Base-by-base conservation (phyloP, 2,797 vertebrate genomes). In the Rachycentron canadum region DNA sequence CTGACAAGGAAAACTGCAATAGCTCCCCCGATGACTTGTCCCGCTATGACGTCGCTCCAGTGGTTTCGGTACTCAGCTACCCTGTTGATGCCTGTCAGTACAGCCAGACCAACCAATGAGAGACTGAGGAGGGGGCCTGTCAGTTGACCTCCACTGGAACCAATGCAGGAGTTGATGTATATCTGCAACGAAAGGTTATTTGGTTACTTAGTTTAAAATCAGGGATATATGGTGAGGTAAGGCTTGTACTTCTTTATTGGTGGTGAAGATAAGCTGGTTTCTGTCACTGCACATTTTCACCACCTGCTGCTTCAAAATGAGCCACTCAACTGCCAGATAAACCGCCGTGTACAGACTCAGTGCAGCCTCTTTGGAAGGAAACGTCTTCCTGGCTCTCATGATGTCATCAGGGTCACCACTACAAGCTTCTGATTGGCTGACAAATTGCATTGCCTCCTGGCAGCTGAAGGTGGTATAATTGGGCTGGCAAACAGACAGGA, bases 11-110 rank as follows among this genome's bases (percentile, higher is more conserved):
- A 98, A 13, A 96, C 93, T 71, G 97, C 96, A 85, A 97, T 95
- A 72, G 97, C 95, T 85, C 95, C 95, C 59, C 97, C 97, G 0
- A 96, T 95, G 89, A 95, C 73, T 92, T 97, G 97, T 84, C 97
- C 97, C 66, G 96, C 96, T 73, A 98, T 95, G 84, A 98, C 96
- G 77, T 98, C 97, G 34, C 95, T 96, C 97, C 97, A 98, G 83
- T 98, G 97, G 95, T 98, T 98, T 68, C 97, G 95, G 91, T 98
- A 97, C 88, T 98, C 97, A 55, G 96, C 95, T 90, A 98, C 97
- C 91, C 97, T 96, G 93, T 97, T 98, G 93, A 98, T 95, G 89
- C 97, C 97, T 25, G 96, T 97, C 70, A 98, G 96, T 69, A 96
- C 95, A 26, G 97, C 97, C 95, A 97, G 84, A 83, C 96, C 96